A percentile compares a stretch with the other conserved stretches of the same genome.
phyloP scores from a whole-genome alignment of 2,888 invertebrate genomes.

The Drosophila kuntzei region DNA sequence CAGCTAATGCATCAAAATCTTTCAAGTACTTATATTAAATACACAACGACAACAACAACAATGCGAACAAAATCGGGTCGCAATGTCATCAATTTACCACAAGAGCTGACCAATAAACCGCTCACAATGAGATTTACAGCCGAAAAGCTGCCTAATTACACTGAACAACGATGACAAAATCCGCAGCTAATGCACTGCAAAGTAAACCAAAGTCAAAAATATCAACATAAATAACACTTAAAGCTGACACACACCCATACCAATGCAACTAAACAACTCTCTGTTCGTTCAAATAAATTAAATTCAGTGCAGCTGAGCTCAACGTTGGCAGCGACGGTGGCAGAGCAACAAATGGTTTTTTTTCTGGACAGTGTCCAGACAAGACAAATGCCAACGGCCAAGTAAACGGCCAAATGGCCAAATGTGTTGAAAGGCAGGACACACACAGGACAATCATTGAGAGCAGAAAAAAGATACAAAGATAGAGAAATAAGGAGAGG shows the following conservation, averaged over 20 bases:
- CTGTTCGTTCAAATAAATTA: conserved; percentile 74
- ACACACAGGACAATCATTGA: conserved; percentile 32
- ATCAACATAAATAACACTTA: conserved; percentile 80
- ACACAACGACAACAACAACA: conserved; percentile 7
- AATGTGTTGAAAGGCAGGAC: conserved; percentile 76
- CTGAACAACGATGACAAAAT: conserved; percentile 61
- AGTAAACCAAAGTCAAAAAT: conserved; percentile 74
- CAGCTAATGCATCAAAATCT: conserved; percentile 36
- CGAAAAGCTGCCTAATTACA: conserved; percentile 75
- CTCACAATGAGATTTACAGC: conserved; percentile 71
- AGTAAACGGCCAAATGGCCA: conserved; percentile 71
- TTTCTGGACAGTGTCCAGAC: conserved; percentile 79
- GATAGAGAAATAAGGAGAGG: neutral
- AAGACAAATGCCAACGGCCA: conserved; percentile 77
- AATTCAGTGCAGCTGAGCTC: conserved; percentile 76
- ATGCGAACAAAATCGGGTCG: neutral
- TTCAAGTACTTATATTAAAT: conserved; percentile 27
- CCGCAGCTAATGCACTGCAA: conserved; percentile 73
- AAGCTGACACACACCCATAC: conserved; percentile 44
- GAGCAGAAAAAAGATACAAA: conserved; percentile 3
- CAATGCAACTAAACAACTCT: conserved; percentile 37
- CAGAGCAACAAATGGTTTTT: conserved; percentile 84
- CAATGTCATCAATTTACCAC: conserved; percentile 57
- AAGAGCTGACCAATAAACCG: conserved; percentile 69
- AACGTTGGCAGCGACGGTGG: conserved; percentile 33